Conservation (phyloP, 2,888 invertebrate genomes). For the Strigamia transsilvanica region DNA sequence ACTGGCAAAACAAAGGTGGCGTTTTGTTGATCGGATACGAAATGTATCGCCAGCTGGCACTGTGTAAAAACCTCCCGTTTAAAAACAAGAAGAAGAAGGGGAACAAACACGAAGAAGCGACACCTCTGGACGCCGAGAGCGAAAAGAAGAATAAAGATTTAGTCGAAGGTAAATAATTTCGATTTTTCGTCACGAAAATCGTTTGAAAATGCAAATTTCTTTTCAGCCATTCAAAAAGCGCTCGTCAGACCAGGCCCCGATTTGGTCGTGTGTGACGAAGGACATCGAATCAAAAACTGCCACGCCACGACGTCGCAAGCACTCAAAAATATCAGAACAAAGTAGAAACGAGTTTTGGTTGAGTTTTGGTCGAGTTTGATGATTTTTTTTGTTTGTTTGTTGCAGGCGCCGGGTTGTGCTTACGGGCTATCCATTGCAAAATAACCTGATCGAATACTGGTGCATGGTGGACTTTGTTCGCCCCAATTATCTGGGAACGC, state of each 20-base stretch:
- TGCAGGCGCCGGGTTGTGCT: slow-evolving; percentile 86
- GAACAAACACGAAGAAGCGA: slow-evolving; percentile 67
- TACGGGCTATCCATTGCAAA: slow-evolving; percentile 98
- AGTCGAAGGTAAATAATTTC: slow-evolving; percentile 81
- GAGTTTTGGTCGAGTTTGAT: neutral
- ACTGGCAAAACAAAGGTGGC: slow-evolving; percentile 89
- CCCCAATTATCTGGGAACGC: slow-evolving; percentile 95
- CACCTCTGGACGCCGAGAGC: slow-evolving; percentile 67
- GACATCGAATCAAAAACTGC: slow-evolving; percentile 97
- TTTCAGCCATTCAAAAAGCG: slow-evolving; percentile 79
- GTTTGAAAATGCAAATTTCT: too few relatives aligned
- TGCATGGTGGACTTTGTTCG: slow-evolving; percentile 99
- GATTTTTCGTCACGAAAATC: too few relatives aligned
- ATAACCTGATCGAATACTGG: slow-evolving; percentile 94
- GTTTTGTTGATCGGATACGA: slow-evolving; percentile 97
- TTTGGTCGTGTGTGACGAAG: slow-evolving; percentile 94
- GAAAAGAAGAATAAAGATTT: slow-evolving; percentile 70
- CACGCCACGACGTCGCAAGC: slow-evolving; percentile 96
- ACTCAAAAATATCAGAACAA: slow-evolving; percentile 92
- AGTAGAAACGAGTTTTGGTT: slow-evolving; percentile 58
- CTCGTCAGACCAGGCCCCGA: slow-evolving; percentile 92
- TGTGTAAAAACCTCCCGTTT: slow-evolving; percentile 76
- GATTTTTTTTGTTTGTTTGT: slow-evolving; percentile 53
- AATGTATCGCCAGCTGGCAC: slow-evolving; percentile 87
- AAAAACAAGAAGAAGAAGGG: slow-evolving; percentile 66